Base-by-base conservation (phyloP, 1,140 invertebrate species). In the Bombus haemorrhoidalis region DNA sequence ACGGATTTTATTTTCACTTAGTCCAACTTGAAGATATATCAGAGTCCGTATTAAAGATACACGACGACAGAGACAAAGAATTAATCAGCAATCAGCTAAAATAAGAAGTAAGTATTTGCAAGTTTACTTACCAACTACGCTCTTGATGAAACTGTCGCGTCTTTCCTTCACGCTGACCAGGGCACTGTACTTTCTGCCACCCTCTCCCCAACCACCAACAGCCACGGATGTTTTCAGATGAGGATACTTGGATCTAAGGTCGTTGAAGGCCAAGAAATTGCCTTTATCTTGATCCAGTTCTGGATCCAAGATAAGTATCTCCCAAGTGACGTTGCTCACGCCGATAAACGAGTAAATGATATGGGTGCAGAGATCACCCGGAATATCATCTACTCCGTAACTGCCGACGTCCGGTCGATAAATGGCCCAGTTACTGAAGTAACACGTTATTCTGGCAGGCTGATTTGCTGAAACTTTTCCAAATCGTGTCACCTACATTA, bases 361-460 rank as follows among this genome's bases (percentile, higher is more conserved):
- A 93, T 99, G 98, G 0, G 98, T 98, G 92, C 98, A 99, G 53
- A 97, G 94, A 87, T 98, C 96, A 3, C 96, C 97, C 0, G 98
- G 98, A 75, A 98, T 96, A 92, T 98, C 98, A 69, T 98, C 97
- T 71, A 98, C 96, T 2, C 96, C 97, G 91, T 98, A 98, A 62
- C 96, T 97, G 8, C 98, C 98, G 12, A 97, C 95, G 10, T 97
- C 98, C 1, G 98, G 97, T 59, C 98, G 95, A 94, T 98, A 98
- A n/a, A 98, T 96, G 9, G 98, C 98, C 98, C 98, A 99, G 91
- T 98, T 98, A 92, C 97, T 98, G 95, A 98, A 98, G 95, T 98
- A 98, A 91, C 98, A 98, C 43, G 98, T 97, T 74, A 98, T 96
- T 92, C 97, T 96, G 22, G 96, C 96, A 89, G 93, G 91, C 53